Conservation (phyloP, 2,797 vertebrate genomes). For the Coluber constrictor region DNA sequence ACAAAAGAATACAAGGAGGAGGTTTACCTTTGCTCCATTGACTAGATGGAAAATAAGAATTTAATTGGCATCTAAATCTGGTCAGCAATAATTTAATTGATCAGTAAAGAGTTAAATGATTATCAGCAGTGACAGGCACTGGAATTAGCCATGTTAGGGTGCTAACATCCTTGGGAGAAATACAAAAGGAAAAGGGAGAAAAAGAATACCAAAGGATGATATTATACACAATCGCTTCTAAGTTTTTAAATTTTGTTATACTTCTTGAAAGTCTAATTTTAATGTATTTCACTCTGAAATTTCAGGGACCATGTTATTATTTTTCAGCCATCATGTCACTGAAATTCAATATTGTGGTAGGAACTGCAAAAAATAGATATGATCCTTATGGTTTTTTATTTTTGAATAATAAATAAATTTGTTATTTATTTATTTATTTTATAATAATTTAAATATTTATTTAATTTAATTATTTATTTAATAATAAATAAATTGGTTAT, state of each 20-base stretch:
- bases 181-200: neutral
- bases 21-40: neutral
- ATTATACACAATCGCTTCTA: neutral
- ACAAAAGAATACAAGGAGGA: neutral
- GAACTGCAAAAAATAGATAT: neutral
- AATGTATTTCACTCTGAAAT: neutral
- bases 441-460: too few relatives aligned
- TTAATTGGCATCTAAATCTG: neutral
- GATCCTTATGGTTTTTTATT: neutral
- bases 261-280: neutral
- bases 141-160: too few relatives aligned
- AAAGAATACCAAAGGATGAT: neutral
- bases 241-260: neutral
- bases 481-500: too few relatives aligned
- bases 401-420: too few relatives aligned
- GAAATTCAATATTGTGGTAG: neutral
- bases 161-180: too few relatives aligned
- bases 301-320: neutral
- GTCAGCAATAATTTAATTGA: neutral
- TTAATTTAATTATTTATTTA: too few relatives aligned
- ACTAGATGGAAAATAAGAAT: neutral
- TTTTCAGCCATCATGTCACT: neutral
- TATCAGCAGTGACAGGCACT: neutral
- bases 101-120: neutral
- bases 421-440: too few relatives aligned